phyloP scores from a whole-genome alignment of 2,113 vertebrate species.

The Bos javanicus region DNA sequence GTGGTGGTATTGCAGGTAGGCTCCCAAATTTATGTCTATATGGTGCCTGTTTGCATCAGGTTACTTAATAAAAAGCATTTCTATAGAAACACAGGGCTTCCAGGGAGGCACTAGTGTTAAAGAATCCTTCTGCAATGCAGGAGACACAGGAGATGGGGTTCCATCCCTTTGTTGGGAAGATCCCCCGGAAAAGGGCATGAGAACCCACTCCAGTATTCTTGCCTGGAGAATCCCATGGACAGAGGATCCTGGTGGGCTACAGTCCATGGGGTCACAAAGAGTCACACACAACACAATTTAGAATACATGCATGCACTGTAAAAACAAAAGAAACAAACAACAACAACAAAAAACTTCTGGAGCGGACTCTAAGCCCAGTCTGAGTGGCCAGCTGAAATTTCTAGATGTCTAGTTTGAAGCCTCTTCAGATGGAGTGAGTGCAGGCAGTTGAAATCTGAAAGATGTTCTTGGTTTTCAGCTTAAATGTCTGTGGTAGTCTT shows the following conservation, averaged over 20 bases:
- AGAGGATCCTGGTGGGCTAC: background rate
- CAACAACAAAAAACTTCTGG: background rate
- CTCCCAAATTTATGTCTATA: background rate
- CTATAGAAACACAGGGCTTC: background rate
- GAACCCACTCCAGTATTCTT: background rate
- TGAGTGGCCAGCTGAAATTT: background rate
- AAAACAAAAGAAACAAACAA: background rate
- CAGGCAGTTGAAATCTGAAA: background rate
- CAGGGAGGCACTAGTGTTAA: accelerated
- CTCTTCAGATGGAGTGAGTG: background rate
- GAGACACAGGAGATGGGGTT: background rate
- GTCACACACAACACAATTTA: background rate
- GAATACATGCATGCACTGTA: background rate
- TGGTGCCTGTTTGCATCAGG: background rate
- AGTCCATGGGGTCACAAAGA: background rate
- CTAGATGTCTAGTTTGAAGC: background rate
- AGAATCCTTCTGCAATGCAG: background rate
- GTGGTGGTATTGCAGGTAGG: background rate
- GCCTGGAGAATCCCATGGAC: background rate
- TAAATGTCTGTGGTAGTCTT: background rate
- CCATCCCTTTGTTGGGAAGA: background rate
- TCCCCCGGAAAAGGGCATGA: background rate
- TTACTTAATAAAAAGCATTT: background rate
- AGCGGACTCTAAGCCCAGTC: background rate
- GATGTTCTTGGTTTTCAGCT: background rate